These are phyloP conservation scores for Pelobates fuscus DNA, from an alignment of 2,113 vertebrate species.

Conservation along the genomic window DNA sequence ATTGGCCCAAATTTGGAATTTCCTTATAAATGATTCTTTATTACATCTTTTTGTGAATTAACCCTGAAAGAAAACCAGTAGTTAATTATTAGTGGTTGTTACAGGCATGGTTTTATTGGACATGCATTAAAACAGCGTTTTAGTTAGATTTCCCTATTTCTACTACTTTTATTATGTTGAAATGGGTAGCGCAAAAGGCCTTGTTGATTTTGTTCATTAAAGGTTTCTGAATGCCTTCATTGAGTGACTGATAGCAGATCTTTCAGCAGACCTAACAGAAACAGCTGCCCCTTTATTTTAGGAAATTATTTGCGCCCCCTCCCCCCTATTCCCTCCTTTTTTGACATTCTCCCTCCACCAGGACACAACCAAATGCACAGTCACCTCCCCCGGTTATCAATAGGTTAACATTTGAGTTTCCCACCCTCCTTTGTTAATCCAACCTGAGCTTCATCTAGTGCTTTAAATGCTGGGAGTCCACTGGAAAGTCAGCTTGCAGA, in stretches of 20 bases:
- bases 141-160: background rate
- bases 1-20: too few relatives aligned
- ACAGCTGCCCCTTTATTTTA: slow-evolving; percentile 3
- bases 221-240: too few relatives aligned
- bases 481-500: background rate
- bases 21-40: too few relatives aligned
- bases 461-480: background rate
- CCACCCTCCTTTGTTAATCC: slow-evolving; percentile 13
- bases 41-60: too few relatives aligned
- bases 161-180: too few relatives aligned
- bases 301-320: background rate
- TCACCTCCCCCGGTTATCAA: background rate
- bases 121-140: too few relatives aligned
- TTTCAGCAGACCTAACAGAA: background rate
- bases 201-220: too few relatives aligned
- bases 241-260: background rate
- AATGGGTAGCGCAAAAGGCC: too few relatives aligned
- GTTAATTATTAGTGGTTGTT: too few relatives aligned
- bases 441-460: background rate
- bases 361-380: background rate
- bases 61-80: too few relatives aligned
- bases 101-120: too few relatives aligned
- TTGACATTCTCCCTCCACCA: slow-evolving; percentile 11
- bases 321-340: slow-evolving; percentile 24
- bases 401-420: background rate